Evolutionary conservation across 1,140 invertebrate species (phyloP), one percentile per base, ranked within the genome.

Genomic region (Cardiocondyla obscurior): DNA sequence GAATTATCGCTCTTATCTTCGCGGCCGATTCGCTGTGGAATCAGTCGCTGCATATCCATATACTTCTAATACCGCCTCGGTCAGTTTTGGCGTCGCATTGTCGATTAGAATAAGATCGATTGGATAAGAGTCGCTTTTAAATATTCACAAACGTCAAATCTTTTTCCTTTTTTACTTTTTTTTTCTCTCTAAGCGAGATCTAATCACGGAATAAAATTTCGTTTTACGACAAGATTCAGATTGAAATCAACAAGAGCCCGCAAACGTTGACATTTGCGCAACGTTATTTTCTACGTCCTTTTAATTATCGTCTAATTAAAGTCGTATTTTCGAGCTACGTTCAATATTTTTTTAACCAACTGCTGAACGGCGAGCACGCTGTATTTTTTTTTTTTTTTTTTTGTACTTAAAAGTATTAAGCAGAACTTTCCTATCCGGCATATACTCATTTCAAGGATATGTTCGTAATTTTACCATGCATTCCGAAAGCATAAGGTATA

Each of bases 1-100:
- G 64, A 81, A 86, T 89, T 86, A 53, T 72, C 81, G 53, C 55
- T 30, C 53, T 36, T 60, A 51, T 64, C 73, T 14, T 64, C 44
- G 14, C 12, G 58, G n/a, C 25, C 33, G 57, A 76, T 33, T 49
- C 42, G 42, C 58, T 44, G 22, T 76, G 28, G 12, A 64, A 76
- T 49, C 44, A 64, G 19, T 49, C 28, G 28, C 28, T n/a, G 28
- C 6, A n/a, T 42, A 28, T 76, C n/a, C n/a, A n/a, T n/a, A n/a
- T n/a, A n/a, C n/a, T n/a, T n/a, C n/a, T n/a, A 36, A 36, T 22
- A 16, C 42, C 36, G 7, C 14, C 44, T 16, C 5, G 12, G 14
- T 10, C 51, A 10, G 51, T 19, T 7, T 25, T n/a, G 19, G 49
- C n/a, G 25, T 30, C 42, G n/a, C 4, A 14, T 64, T 22, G 22